Conservation (phyloP, 2,797 vertebrate species). For the Gila robusta region DNA sequence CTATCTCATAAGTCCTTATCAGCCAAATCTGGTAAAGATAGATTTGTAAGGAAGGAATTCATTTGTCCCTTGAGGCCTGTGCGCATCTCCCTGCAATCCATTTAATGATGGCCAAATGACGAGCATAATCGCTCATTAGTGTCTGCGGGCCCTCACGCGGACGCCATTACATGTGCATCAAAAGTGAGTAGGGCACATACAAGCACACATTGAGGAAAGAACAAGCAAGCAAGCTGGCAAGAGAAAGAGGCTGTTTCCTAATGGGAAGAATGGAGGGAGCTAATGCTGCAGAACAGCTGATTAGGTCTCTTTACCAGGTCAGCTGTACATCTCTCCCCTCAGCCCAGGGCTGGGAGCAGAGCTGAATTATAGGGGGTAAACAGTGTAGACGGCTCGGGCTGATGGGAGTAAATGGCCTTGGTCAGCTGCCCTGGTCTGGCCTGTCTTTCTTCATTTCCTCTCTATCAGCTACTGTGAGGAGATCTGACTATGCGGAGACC, state of each 20-base stretch:
- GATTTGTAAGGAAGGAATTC: slow-evolving; percentile 48
- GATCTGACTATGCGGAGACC: slow-evolving; percentile 30
- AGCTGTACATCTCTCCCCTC: slow-evolving; percentile 27
- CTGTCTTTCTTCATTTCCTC: slow-evolving; percentile 52
- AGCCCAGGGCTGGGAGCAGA: not conserved
- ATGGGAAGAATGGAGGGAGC: not conserved
- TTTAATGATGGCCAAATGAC: slow-evolving; percentile 51
- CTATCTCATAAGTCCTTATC: slow-evolving; percentile 55
- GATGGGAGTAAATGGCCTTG: slow-evolving; percentile 6
- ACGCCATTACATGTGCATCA: not conserved
- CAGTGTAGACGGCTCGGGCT: slow-evolving; percentile 10
- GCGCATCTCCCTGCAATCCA: slow-evolving; percentile 19
- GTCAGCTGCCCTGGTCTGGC: slow-evolving; percentile 9
- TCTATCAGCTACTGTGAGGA: slow-evolving; percentile 12
- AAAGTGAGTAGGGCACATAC: slow-evolving; percentile 15
- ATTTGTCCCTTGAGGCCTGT: slow-evolving; percentile 49
- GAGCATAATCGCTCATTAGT: slow-evolving; percentile 55
- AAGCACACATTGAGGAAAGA: not conserved
- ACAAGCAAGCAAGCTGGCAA: not conserved
- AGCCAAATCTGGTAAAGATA: slow-evolving; percentile 58
- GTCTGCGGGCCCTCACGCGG: not conserved
- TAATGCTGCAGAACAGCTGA: slow-evolving; percentile 27
- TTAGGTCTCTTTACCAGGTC: slow-evolving; percentile 42
- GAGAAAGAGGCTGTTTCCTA: not conserved
- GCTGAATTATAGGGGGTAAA: slow-evolving; percentile 49